Conservation (phyloP, 2,797 vertebrate genomes). For the Dendrocincla tyrannina region DNA sequence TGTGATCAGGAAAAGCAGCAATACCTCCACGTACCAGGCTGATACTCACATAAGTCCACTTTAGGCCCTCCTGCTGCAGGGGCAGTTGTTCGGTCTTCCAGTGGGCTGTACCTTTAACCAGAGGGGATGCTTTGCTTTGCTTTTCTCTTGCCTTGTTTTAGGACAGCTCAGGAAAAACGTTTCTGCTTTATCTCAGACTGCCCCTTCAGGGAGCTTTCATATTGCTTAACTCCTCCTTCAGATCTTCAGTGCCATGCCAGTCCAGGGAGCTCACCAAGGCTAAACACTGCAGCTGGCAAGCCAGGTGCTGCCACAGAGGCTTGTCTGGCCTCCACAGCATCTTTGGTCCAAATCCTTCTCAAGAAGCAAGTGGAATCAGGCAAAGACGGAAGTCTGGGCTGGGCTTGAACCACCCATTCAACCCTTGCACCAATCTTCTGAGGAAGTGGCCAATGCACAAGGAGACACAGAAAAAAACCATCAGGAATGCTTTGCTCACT, state of each 20-base stretch:
- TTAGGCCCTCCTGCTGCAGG: background rate
- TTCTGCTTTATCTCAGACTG: background rate
- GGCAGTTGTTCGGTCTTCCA: accelerated
- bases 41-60: background rate
- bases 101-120: background rate
- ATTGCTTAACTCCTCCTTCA: background rate
- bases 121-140: background rate
- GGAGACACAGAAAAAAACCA: background rate
- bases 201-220: background rate
- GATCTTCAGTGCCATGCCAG: background rate
- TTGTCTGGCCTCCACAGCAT: accelerated
- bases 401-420: background rate
- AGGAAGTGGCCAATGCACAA: background rate
- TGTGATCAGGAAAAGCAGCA: accelerated
- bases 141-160: background rate
- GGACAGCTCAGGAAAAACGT: background rate
- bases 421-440: background rate
- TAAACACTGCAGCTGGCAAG: background rate
- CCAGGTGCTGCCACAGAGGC: background rate
- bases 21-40: accelerated
- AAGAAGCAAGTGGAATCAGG: background rate
- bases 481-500: background rate
- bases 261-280: background rate
- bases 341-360: background rate
- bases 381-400: background rate